Evolutionary conservation across 2,888 invertebrate species (phyloP).

Genomic region (Ethmia dodecea): DNA sequence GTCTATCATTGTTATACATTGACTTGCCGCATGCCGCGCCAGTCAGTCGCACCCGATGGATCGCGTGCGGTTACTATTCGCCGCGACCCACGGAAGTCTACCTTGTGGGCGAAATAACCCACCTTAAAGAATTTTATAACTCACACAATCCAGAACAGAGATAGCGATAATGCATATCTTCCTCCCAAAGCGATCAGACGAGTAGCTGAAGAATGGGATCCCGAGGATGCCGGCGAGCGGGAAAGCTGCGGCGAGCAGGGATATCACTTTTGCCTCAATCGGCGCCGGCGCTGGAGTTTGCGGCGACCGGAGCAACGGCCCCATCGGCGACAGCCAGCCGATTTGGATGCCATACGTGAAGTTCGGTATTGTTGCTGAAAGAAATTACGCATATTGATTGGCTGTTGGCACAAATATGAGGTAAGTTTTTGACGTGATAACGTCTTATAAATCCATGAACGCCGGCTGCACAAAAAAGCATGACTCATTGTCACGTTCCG

Average conservation of each 20-base stretch:
- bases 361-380: conserved; percentile 68
- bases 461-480: too few relatives aligned
- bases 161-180: conserved; percentile 67
- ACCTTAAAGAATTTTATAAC: conserved; percentile 22
- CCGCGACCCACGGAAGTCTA: too few relatives aligned
- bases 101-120: too few relatives aligned
- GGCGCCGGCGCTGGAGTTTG: conserved; percentile 38
- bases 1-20: too few relatives aligned
- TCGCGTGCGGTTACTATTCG: too few relatives aligned
- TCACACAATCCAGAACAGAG: conserved; percentile 68
- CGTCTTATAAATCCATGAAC: too few relatives aligned
- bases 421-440: too few relatives aligned
- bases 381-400: background rate
- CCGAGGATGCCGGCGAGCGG: conserved; percentile 68
- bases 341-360: conserved; percentile 70
- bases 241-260: conserved; percentile 72
- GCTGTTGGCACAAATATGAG: too few relatives aligned
- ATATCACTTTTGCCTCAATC: conserved; percentile 47
- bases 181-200: conserved; percentile 63
- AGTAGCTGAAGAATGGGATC: conserved; percentile 67
- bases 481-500: too few relatives aligned
- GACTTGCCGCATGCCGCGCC: too few relatives aligned
- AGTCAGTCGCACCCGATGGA: too few relatives aligned
- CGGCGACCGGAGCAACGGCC: conserved; percentile 51
- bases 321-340: conserved; percentile 73